Conservation (phyloP, 2,888 invertebrate genomes). For the Agrotis clavis region DNA sequence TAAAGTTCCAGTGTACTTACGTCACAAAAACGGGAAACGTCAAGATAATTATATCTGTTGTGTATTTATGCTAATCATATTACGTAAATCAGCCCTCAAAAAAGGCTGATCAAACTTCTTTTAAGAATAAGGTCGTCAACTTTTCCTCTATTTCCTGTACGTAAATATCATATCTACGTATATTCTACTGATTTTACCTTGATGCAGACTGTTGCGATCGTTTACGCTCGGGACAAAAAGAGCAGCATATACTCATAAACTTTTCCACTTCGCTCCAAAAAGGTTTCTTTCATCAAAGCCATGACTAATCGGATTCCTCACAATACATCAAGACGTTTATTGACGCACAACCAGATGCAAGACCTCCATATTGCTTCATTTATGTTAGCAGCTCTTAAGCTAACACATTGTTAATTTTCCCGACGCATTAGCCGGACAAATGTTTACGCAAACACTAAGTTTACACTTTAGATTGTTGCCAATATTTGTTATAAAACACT, state of each 20-base stretch:
- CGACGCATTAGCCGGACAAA: slow-evolving; percentile 61
- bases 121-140: too few relatives aligned
- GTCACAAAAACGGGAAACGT: too few relatives aligned
- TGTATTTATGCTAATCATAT: too few relatives aligned
- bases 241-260: background rate
- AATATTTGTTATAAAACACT: slow-evolving; percentile 55
- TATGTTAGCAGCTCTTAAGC: slow-evolving; percentile 45
- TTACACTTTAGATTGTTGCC: slow-evolving; percentile 53
- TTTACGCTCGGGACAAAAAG: background rate
- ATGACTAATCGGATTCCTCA: slow-evolving; percentile 21
- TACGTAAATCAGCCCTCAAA: too few relatives aligned
- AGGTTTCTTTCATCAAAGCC: background rate
- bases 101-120: too few relatives aligned
- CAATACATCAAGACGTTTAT: slow-evolving; percentile 28
- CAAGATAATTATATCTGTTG: too few relatives aligned
- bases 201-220: background rate
- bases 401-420: slow-evolving; percentile 55
- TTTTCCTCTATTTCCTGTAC: too few relatives aligned
- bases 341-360: slow-evolving; percentile 50
- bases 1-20: too few relatives aligned
- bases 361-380: slow-evolving; percentile 47
- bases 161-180: too few relatives aligned
- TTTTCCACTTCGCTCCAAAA: background rate
- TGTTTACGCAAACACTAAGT: slow-evolving; percentile 50
- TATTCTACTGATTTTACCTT: too few relatives aligned